These are phyloP conservation scores for Mythimna ferrago DNA, from an alignment of 2,888 invertebrate species.

Conservation along the genomic window DNA sequence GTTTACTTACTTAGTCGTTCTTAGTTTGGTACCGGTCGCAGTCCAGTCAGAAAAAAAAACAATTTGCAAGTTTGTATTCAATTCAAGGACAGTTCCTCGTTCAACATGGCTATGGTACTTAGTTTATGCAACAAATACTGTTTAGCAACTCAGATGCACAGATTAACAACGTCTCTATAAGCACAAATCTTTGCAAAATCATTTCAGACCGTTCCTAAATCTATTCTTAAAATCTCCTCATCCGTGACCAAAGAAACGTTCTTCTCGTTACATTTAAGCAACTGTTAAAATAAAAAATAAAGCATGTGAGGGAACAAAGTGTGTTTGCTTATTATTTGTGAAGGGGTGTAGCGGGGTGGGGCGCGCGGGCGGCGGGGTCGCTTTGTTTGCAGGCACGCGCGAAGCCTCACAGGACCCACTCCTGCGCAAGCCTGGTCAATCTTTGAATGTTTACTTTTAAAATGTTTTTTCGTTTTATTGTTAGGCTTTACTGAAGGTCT, in stretches of 20 bases:
- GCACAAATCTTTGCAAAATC: slow-evolving; percentile 44
- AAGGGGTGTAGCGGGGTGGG: slow-evolving; percentile 60
- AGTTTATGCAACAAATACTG: slow-evolving; percentile 1
- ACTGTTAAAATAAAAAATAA: slow-evolving; percentile 75
- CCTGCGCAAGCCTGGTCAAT: slow-evolving; percentile 74
- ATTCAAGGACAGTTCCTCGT: neutral
- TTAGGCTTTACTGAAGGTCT: slow-evolving; percentile 55
- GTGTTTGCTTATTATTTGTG: slow-evolving; percentile 82
- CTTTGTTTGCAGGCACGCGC: slow-evolving; percentile 86
- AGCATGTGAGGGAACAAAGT: slow-evolving; percentile 75
- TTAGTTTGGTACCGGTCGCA: too few species aligned
- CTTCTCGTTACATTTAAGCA: slow-evolving; percentile 74
- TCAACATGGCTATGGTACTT: neutral
- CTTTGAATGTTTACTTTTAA: slow-evolving; percentile 69
- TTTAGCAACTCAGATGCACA: slow-evolving; percentile 20
- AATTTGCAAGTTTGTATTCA: neutral
- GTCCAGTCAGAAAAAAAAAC: too few species aligned
- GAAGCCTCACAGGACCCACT: slow-evolving; percentile 70
- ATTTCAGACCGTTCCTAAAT: slow-evolving; percentile 21
- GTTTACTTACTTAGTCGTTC: neutral
- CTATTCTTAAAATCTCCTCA: slow-evolving; percentile 43
- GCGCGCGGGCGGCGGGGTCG: slow-evolving; percentile 59
- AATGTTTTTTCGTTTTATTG: slow-evolving; percentile 62
- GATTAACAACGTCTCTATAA: slow-evolving; percentile 23
- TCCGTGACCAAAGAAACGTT: slow-evolving; percentile 61